Percentiles rank a stretch among this genome's conserved stretches.
These are phyloP conservation scores for Saccostrea cuccullata DNA, from an alignment of 1,140 invertebrate genomes.

Conservation along the genomic window DNA sequence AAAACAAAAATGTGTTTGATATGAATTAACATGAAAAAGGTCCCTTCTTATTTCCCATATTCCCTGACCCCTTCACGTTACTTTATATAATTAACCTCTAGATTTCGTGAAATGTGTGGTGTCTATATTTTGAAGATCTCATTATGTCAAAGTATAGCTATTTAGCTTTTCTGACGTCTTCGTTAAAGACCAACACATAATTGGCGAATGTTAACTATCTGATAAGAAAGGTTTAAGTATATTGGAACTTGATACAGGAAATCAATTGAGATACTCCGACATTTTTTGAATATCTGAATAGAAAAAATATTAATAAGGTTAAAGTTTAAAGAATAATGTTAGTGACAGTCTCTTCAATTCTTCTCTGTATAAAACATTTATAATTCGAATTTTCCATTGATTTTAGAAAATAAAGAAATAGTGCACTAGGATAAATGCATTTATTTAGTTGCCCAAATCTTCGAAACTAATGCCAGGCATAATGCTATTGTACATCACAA, in stretches of 20 bases:
- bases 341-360: background rate
- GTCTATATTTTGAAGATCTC: background rate
- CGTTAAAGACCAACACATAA: background rate
- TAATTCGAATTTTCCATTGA: background rate
- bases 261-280: background rate
- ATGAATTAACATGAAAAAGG: background rate
- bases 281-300: background rate
- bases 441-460: too few species aligned
- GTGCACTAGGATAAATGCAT: too few species aligned
- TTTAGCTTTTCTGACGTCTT: conserved; percentile 2
- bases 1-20: background rate
- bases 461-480: too few species aligned
- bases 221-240: background rate
- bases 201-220: background rate
- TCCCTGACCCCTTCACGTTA: background rate
- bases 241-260: background rate
- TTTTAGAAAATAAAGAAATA: background rate
- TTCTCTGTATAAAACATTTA: background rate
- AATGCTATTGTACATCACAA: too few species aligned
- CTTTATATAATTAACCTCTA: background rate
- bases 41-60: background rate
- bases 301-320: background rate
- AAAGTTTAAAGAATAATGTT: background rate
- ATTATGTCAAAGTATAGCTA: background rate
- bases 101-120: background rate